Base-by-base conservation (phyloP, 2,797 vertebrate genomes). In the Coccyzus lansbergi region DNA sequence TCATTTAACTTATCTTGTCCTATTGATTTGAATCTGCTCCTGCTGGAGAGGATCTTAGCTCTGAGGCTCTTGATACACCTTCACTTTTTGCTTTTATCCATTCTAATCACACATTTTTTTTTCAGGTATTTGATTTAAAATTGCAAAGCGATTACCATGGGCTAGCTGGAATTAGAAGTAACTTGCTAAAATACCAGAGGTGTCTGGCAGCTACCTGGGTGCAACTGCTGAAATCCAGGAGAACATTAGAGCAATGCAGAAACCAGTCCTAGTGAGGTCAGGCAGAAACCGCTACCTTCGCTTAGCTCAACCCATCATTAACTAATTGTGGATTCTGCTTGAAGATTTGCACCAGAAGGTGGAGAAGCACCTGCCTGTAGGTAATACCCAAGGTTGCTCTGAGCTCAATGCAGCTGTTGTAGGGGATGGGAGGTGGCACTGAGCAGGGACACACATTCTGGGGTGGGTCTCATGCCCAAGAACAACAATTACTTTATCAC, bases 401-500 rank as follows among this genome's bases (percentile, higher is more conserved):
- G 2, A 59, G 52, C 36, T 59, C 46, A 1, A 5, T 4, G 33
- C 18, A 2, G 29, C 46, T 1, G 0, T 2, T 21, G 7, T 9
- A 4, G 63, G 71, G 2, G 33, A 24, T 34, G 20, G 70, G 65
- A 33, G 51, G 20, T 19, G 71, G 63, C 33, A 7, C 67, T 6
- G 38, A 19, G 63, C 6, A 4, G 76, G 65, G 48, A 33, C 46
- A 3, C 4, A 1, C 0, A 9, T 14, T 31, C 8, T 3, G 1
- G 55, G 31, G 6, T 1, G 17, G 36, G 55, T 42, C 18, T 74
- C 3, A 34, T 1, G 1, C 12, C 25, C 18, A 2, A 9, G 33
- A 24, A 8, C 1, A 1, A 1, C 0, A 51, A 51, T 51, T 13
- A 51, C 49, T 26, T 26, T 0, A 2, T 9, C 46, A 11, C 21